Conservation (phyloP, 2,113 vertebrate species). For the Pyrgilauda ruficollis region DNA sequence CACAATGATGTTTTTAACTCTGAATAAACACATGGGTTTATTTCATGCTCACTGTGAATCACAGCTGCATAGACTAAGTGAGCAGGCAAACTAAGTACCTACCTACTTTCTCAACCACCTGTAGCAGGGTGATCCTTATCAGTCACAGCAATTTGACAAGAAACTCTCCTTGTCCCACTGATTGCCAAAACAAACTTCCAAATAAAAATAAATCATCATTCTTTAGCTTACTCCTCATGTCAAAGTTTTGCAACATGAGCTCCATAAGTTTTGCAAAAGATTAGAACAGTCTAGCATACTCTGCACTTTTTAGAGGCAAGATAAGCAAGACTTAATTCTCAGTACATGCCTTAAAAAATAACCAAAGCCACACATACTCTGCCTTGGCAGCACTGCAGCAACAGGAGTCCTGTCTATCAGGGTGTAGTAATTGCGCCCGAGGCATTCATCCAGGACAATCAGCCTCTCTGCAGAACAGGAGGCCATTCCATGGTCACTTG, state of each 20-base stretch:
- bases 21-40: background rate
- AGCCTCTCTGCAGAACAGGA: conserved; percentile 84
- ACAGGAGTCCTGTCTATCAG: conserved; percentile 83
- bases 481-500: conserved; percentile 97
- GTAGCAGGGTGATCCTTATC: background rate
- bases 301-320: background rate
- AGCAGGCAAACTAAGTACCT: background rate
- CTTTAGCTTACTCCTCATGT: background rate
- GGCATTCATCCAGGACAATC: conserved; percentile 83
- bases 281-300: background rate
- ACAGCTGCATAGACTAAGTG: rapidly evolving
- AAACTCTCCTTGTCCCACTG: background rate
- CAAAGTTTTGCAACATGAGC: background rate
- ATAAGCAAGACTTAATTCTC: background rate
- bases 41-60: background rate
- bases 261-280: background rate
- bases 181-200: background rate
- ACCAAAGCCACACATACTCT: conserved; percentile 70
- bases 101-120: background rate
- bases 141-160: background rate
- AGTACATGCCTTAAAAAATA: background rate
- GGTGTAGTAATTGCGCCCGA: conserved; percentile 74
- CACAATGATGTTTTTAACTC: background rate
- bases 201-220: background rate
- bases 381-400: conserved; percentile 82